Base-by-base conservation (phyloP, 1,140 invertebrate species). In the Eriosoma lanigerum region DNA sequence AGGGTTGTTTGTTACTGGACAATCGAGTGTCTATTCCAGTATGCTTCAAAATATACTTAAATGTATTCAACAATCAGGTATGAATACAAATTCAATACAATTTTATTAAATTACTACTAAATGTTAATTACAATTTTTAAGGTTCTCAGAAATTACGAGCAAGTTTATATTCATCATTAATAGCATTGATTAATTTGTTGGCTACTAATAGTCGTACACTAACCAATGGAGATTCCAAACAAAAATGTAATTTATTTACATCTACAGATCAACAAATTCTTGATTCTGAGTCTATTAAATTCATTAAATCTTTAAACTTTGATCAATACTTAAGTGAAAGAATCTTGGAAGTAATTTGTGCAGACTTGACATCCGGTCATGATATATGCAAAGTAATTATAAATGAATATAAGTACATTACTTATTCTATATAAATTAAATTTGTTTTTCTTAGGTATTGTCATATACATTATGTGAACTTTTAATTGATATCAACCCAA, bases 331-430 rank as follows among this genome's bases (percentile, higher is more conserved):
- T 93, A 93, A 0, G 75, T 24, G 92, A 95, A 80, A 91, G 92
- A 84, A 86, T 97, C 19, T 92, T 95, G 85, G 91, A 94, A 82
- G 90, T 94, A 44, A 87, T 97, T 38, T 94, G 93, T 83, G 89
- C 92, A 80, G 95, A 96, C 87, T 94, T 92, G 81, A 93, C 94
- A 12, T 92, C 92, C 17, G 93, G 94, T 0, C 94, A 96, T 84
- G 93, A 96, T 84, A 91, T 96, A 24, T 95, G 93, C 84, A 92
- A 94, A 84, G 88, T 89, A 82, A 84, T 84, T 84, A 26, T 73
- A 21, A 26, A 50, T 81, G 24, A n/a, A 17, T 32, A 0, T 68
- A 32, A 58, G 1, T 38, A 19, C 15, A 75, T 58, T 44, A n/a
- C n/a, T n/a, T n/a, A n/a, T n/a, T 0, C 2, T n/a, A 24, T 38